Conservation (phyloP, 2,888 invertebrate species). For the Leptinotarsa haldemani region DNA sequence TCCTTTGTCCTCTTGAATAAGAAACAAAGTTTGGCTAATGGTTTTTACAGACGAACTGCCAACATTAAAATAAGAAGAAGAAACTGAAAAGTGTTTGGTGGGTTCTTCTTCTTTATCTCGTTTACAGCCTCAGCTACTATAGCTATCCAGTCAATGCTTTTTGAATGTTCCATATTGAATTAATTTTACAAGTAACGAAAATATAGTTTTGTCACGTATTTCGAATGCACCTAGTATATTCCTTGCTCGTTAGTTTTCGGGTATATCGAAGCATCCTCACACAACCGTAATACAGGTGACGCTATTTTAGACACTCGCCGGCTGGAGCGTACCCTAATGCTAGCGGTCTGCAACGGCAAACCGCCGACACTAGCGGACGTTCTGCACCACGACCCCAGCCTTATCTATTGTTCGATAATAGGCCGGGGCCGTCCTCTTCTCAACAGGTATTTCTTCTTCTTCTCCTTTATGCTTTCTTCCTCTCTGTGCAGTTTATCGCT, state of each 20-base stretch:
- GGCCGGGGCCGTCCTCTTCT: slow-evolving; percentile 54
- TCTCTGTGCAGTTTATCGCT: slow-evolving; percentile 28
- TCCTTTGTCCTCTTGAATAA: too few relatives aligned
- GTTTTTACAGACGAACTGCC: too few relatives aligned
- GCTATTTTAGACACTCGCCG: slow-evolving; percentile 62
- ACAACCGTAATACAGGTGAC: slow-evolving; percentile 14
- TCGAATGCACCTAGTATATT: background rate
- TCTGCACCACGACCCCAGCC: slow-evolving; percentile 58
- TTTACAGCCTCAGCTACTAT: too few relatives aligned
- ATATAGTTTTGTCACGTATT: background rate
- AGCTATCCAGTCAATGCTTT: too few relatives aligned
- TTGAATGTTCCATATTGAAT: too few relatives aligned
- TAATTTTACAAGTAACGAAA: too few relatives aligned
- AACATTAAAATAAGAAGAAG: too few relatives aligned
- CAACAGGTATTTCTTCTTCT: slow-evolving; percentile 57
- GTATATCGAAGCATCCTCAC: background rate
- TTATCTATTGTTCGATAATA: slow-evolving; percentile 61
- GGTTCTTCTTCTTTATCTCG: too few relatives aligned
- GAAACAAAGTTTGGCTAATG: too few relatives aligned
- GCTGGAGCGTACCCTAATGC: slow-evolving; percentile 59
- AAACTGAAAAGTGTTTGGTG: too few relatives aligned
- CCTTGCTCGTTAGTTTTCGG: background rate
- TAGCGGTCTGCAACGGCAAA: slow-evolving; percentile 61
- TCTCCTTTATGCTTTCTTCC: slow-evolving; percentile 12
- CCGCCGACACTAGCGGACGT: slow-evolving; percentile 60